Base-by-base conservation (phyloP, 2,888 invertebrate genomes). In the Drosophila niveifrons region DNA sequence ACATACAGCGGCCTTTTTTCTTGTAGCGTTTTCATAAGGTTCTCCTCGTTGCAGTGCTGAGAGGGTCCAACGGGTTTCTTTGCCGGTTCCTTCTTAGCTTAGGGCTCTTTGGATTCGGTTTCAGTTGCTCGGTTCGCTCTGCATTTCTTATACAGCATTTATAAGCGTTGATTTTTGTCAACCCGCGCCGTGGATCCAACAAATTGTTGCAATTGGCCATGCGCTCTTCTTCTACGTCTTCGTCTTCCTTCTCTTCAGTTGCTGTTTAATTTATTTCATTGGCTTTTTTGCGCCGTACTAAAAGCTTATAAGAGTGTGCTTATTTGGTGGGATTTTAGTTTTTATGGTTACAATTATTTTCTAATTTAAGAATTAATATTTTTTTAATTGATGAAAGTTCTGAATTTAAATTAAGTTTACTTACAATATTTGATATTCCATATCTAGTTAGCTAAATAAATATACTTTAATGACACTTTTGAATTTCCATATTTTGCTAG, bases 141-240 rank as follows among this genome's bases (percentile, higher is more conserved):
- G 59, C 59, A 76, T 79, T 79, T 76, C 71, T 79, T 41, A 13
- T 41, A 13, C 70, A 70, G 39, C 75, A 75, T 79, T 75, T 76
- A 79, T 76, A 65, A 62, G 62, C 68, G 68, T 68, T 68, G 69
- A 68, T 68, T 63, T 76, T 76, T 80, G 63, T 74, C 75, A 75
- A 75, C 73, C 52, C 29, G 41, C 51, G 53, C 61, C 46, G 66
- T 39, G 28, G 53, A 57, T 50, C 50, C 58, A 82, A 78, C 75
- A 81, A 82, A 70, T 82, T 82, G 82, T 82, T 79, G 66, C 79
- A 71, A 79, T 75, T 82, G 39, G 39, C 13, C 13, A 41, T 41
- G 8, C n/a, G 10, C 31, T 31, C 31, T 9, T 10, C 11, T 31
- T 31, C 31, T 34, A 10, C 10, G 9, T 34, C 0, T 34, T 34